Conservation (phyloP, 2,797 vertebrate genomes). For the Aulostomus chinensis region DNA sequence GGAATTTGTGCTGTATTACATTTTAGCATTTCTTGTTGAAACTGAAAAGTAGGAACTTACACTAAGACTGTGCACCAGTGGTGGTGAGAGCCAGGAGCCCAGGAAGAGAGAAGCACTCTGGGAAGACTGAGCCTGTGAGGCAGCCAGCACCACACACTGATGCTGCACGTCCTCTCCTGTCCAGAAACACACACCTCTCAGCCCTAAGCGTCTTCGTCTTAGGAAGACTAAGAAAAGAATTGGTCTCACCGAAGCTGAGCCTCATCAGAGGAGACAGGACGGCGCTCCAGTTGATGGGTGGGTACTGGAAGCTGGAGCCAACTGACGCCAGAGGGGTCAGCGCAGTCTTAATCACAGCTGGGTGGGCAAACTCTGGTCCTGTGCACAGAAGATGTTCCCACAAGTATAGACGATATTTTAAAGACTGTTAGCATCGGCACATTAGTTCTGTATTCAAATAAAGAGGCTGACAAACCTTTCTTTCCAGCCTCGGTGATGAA, state of each 20-base stretch:
- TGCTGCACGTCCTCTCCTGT: conserved; percentile 91
- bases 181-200: not conserved
- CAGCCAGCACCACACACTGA: conserved; percentile 85
- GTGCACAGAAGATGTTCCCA: no score
- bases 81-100: conserved; percentile 88
- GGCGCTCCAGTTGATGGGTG: conserved; percentile 91
- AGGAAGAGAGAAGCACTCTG: conserved; percentile 89
- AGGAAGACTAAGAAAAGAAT: no score
- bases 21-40: no score
- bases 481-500: conserved; percentile 88
- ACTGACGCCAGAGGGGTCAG: conserved; percentile 82
- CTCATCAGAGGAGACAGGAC: conserved; percentile 93
- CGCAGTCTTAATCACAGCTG: conserved; percentile 80
- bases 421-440: no score
- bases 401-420: no score
- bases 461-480: conserved; percentile 82
- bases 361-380: conserved; percentile 85
- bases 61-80: conserved; percentile 87
- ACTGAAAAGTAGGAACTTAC: no score
- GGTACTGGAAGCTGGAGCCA: conserved; percentile 86
- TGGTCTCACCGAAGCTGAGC: conserved; percentile 75
- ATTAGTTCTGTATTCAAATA: no score
- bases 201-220: no score
- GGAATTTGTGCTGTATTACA: no score
- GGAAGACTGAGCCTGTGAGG: conserved; percentile 88